Evolutionary conservation across 2,113 vertebrate genomes (phyloP).

Genomic region (Fregetta grallaria): DNA sequence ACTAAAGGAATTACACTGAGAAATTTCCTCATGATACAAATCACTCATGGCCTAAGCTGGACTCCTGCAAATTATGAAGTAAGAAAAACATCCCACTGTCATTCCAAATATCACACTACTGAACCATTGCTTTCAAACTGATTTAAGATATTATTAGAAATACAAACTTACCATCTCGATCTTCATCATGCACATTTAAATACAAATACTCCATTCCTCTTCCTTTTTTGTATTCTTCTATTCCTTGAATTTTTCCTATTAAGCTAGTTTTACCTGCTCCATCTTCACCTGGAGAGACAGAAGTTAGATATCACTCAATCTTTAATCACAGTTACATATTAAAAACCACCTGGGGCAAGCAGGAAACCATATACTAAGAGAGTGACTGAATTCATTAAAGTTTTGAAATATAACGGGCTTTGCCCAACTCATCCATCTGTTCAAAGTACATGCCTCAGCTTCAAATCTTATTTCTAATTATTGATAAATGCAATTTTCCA

Average conservation of each 20-base stretch:
- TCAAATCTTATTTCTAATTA: neutral
- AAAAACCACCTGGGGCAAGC: neutral
- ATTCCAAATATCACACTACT: neutral
- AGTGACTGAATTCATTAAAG: neutral
- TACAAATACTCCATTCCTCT: constrained; percentile 97
- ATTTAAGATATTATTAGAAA: neutral
- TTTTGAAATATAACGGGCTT: neutral
- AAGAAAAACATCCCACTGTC: neutral
- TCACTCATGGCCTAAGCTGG: neutral
- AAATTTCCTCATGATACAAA: neutral
- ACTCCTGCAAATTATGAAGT: neutral
- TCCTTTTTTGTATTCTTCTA: constrained; percentile 97
- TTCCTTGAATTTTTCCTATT: constrained; percentile 93
- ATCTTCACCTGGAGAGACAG: constrained; percentile 87
- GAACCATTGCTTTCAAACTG: neutral
- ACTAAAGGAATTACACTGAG: neutral
- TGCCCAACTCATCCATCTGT: neutral
- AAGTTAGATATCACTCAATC: neutral
- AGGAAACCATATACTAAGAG: neutral
- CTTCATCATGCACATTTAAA: constrained; percentile 95
- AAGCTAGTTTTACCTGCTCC: constrained; percentile 97
- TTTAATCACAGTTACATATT: neutral
- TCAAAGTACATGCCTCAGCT: neutral
- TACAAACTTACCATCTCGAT: constrained; percentile 89
- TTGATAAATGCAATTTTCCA: neutral